Percentiles rank a stretch among this genome's conserved stretches.
These are phyloP conservation scores for Anagrus nilaparvatae DNA, from an alignment of 1,140 invertebrate genomes.

Conservation along the genomic window DNA sequence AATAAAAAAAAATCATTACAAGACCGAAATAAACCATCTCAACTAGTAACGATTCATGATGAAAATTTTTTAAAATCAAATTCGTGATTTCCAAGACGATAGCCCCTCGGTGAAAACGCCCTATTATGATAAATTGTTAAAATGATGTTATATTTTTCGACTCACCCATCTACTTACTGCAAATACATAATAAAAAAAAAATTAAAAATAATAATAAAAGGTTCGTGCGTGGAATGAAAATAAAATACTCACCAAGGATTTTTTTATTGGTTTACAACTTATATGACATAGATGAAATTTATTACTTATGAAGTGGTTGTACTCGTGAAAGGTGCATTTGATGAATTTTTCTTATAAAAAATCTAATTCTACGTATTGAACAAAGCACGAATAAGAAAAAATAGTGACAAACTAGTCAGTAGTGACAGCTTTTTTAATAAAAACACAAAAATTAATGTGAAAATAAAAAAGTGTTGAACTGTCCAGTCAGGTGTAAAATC, in stretches of 20 bases:
- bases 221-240: constrained; percentile 20
- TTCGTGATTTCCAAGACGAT: too few species aligned
- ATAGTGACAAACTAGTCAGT: constrained; percentile 1
- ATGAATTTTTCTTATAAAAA: constrained; percentile 21
- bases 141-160: too few species aligned
- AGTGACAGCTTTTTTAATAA: constrained; percentile 13
- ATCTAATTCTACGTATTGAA: constrained; percentile 12
- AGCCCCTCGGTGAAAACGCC: too few species aligned
- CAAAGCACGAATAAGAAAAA: constrained; percentile 6
- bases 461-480: constrained; percentile 2
- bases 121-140: too few species aligned
- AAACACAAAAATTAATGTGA: constrained; percentile 10
- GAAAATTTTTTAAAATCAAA: too few species aligned
- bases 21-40: too few species aligned
- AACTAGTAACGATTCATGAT: too few species aligned
- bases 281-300: constrained; percentile 31
- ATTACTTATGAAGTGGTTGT: constrained; percentile 26
- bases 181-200: background rate
- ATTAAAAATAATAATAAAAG: too few species aligned
- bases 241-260: constrained; percentile 36
- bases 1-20: too few species aligned
- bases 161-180: too few species aligned
- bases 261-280: constrained; percentile 24
- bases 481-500: background rate
- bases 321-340: constrained; percentile 24